Conservation (phyloP, 2,113 vertebrate species). For the Pantherophis guttatus region DNA sequence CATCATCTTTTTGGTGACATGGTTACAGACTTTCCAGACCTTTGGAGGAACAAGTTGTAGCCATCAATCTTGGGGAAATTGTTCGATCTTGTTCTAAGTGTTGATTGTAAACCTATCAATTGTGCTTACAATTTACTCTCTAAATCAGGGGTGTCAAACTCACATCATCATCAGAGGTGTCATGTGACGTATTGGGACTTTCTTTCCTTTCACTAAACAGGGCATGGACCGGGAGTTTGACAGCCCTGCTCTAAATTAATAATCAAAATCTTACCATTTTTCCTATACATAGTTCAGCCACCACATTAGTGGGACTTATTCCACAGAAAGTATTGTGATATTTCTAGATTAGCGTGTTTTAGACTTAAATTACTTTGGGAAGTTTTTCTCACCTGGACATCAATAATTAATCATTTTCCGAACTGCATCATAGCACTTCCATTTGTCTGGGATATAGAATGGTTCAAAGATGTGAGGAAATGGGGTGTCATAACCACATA, state of each 20-base stretch:
- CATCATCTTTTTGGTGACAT: background rate
- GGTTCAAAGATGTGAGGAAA: constrained; percentile 97
- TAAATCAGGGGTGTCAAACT: background rate
- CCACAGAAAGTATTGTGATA: background rate
- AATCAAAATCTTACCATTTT: background rate
- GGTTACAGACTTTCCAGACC: background rate
- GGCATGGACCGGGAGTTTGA: too few species aligned
- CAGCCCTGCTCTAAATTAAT: background rate
- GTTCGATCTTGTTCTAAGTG: background rate
- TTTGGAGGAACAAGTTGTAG: background rate
- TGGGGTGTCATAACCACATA: constrained; percentile 97
- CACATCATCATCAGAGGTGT: too few species aligned
- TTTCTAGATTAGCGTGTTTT: background rate
- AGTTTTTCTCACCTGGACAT: constrained; percentile 62
- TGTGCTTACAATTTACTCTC: background rate
- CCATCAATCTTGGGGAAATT: background rate
- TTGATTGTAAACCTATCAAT: background rate
- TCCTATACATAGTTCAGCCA: background rate
- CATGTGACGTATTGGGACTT: too few species aligned
- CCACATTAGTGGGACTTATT: background rate
- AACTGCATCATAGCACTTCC: constrained; percentile 97
- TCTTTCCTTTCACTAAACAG: too few species aligned
- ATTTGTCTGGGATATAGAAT: constrained; percentile 99
- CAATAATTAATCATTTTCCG: constrained; percentile 95
- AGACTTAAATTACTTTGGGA: background rate